phyloP scores from a whole-genome alignment of 2,113 vertebrate genomes.

The Limanda limanda region DNA sequence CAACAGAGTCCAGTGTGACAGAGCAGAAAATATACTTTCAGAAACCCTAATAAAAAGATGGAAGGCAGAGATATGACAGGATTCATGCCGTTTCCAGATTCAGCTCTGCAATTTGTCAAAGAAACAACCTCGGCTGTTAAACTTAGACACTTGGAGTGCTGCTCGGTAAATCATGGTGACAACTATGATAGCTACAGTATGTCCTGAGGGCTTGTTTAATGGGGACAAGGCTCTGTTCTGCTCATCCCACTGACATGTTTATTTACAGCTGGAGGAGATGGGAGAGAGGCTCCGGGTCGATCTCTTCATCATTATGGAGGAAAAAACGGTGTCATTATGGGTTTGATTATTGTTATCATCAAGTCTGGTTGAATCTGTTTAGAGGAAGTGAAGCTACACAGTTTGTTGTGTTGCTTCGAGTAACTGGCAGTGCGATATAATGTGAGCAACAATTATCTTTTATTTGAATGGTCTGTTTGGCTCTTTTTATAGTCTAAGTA shows the following conservation, averaged over 20 bases:
- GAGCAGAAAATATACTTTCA: slow-evolving; percentile 34
- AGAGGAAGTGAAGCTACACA: neutral
- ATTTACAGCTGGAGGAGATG: slow-evolving; percentile 25
- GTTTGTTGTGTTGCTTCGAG: neutral
- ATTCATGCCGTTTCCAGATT: slow-evolving; percentile 19
- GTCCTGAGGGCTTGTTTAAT: slow-evolving; percentile 35
- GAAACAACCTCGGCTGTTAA: slow-evolving; percentile 33
- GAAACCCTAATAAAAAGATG: slow-evolving; percentile 48
- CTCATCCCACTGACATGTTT: slow-evolving; percentile 30
- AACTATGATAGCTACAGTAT: slow-evolving; percentile 32
- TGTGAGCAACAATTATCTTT: neutral
- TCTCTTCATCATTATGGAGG: slow-evolving; percentile 13
- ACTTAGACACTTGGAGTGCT: slow-evolving; percentile 23
- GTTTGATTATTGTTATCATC: slow-evolving; percentile 17
- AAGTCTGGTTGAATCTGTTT: slow-evolving; percentile 26
- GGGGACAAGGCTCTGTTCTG: neutral
- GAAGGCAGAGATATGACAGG: slow-evolving; percentile 32
- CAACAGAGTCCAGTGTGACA: neutral
- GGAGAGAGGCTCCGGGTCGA: neutral
- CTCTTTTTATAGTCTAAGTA: neutral
- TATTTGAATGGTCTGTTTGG: neutral
- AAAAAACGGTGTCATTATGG: slow-evolving; percentile 17
- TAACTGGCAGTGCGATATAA: neutral
- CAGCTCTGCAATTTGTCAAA: slow-evolving; percentile 40
- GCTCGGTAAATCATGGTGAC: slow-evolving; percentile 47